Evolutionary conservation across 2,113 vertebrate species (phyloP).

Genomic region (Aix galericulata): DNA sequence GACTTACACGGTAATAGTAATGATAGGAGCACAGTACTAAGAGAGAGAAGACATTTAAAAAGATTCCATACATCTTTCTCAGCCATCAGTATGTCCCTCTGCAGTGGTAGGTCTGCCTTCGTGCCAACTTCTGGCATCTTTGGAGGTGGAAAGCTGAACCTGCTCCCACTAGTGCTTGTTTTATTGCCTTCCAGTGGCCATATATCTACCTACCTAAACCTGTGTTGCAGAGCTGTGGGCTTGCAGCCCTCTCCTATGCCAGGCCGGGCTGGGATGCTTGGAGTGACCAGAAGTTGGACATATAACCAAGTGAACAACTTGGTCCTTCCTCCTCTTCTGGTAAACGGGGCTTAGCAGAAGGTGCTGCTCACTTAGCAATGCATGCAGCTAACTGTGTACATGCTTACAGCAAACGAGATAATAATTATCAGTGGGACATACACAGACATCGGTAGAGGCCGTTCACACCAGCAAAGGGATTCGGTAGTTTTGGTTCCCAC

Average conservation of each 20-base stretch:
- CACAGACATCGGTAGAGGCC: not conserved
- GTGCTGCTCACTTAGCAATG: not conserved
- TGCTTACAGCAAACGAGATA: not conserved
- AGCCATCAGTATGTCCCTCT: not conserved
- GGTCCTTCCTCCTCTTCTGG: not conserved
- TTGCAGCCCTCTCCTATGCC: not conserved
- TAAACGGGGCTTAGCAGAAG: fast-evolving
- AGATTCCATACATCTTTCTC: not conserved
- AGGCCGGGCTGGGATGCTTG: not conserved
- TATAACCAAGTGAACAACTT: not conserved
- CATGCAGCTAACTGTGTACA: not conserved
- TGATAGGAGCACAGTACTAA: not conserved
- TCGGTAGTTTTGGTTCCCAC: not conserved
- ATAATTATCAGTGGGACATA: not conserved
- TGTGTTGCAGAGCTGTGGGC: not conserved
- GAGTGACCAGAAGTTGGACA: not conserved
- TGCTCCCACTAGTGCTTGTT: not conserved
- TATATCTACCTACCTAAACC: not conserved
- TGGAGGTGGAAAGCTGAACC: not conserved
- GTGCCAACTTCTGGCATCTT: not conserved
- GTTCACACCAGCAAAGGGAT: not conserved
- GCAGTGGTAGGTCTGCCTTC: not conserved
- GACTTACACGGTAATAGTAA: not conserved
- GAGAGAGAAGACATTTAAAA: not conserved
- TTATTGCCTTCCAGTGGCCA: not conserved